Percentiles rank a stretch among this genome's conserved stretches.
These are phyloP conservation scores for Torymus tubicola DNA, from an alignment of 2,888 invertebrate species.

Conservation along the genomic window DNA sequence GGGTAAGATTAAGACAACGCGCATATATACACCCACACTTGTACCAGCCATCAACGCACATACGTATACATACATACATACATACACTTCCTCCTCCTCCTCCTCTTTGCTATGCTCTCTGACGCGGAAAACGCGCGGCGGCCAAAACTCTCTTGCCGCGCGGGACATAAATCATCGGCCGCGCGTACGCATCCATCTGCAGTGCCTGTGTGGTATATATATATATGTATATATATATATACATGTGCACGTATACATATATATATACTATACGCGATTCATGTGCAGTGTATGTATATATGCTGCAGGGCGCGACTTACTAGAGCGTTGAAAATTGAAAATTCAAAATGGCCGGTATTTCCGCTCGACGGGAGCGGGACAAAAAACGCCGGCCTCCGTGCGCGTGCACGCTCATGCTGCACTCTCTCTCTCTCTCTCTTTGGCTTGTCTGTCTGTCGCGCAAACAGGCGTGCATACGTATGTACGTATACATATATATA, in stretches of 20 bases:
- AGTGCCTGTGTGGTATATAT: not conserved
- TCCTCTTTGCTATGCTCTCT: constrained; percentile 32
- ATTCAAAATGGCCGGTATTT: constrained; percentile 76
- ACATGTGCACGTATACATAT: constrained; percentile 30
- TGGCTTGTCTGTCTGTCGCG: constrained; percentile 48
- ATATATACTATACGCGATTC: not conserved
- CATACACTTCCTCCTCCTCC: too few species aligned
- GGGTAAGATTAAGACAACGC: constrained; percentile 13
- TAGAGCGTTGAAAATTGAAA: constrained; percentile 77
- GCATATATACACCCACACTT: too few species aligned
- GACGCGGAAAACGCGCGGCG: constrained; percentile 48
- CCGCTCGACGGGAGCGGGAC: constrained; percentile 75
- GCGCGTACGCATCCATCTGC: constrained; percentile 28
- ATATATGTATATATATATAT: too few species aligned
- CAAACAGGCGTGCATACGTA: too few species aligned
- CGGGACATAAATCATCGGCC: constrained; percentile 49
- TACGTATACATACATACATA: too few species aligned
- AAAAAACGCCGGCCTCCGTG: constrained; percentile 69
- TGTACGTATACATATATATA: not conserved
- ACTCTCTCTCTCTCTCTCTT: constrained; percentile 68
- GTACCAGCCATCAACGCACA: too few species aligned
- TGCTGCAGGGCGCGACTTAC: constrained; percentile 66
- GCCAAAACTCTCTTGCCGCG: not conserved
- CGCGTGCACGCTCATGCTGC: constrained; percentile 75
- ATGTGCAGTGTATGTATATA: too few species aligned